A percentile compares a stretch with the other conserved stretches of the same genome.
phyloP scores from a whole-genome alignment of 2,113 vertebrate species.

The Charadrius vociferus region DNA sequence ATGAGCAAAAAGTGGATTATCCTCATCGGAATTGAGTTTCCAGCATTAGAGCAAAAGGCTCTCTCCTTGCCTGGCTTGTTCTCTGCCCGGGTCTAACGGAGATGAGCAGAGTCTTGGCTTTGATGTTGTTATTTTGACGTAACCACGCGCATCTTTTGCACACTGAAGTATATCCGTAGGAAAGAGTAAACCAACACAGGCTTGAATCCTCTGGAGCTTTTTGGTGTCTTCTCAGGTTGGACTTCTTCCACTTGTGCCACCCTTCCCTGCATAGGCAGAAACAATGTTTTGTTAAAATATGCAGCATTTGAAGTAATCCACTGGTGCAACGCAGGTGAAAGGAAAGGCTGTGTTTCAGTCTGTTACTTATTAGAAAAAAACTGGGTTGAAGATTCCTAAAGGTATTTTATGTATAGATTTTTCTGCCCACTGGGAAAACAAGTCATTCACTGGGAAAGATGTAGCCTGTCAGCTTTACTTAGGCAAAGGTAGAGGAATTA shows the following conservation, averaged over 20 bases:
- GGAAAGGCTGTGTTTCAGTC: background rate
- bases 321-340: background rate
- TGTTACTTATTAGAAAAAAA: conserved; percentile 2
- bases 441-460: background rate
- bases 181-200: background rate
- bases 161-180: background rate
- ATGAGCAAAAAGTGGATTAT: background rate
- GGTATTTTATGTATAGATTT: background rate
- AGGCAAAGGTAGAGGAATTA: background rate
- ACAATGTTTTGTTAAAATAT: background rate
- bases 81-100: fast-evolving
- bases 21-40: background rate
- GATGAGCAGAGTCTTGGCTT: background rate
- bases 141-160: background rate
- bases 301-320: background rate
- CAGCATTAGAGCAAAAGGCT: background rate
- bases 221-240: background rate
- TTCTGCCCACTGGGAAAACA: background rate
- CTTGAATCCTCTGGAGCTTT: background rate
- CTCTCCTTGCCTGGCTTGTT: background rate
- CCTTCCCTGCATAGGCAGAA: background rate
- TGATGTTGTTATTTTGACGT: background rate
- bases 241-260: background rate
- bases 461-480: background rate
- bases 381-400: background rate